Evolutionary conservation across 2,797 vertebrate genomes (phyloP).

Genomic region (Anguilla megastoma): DNA sequence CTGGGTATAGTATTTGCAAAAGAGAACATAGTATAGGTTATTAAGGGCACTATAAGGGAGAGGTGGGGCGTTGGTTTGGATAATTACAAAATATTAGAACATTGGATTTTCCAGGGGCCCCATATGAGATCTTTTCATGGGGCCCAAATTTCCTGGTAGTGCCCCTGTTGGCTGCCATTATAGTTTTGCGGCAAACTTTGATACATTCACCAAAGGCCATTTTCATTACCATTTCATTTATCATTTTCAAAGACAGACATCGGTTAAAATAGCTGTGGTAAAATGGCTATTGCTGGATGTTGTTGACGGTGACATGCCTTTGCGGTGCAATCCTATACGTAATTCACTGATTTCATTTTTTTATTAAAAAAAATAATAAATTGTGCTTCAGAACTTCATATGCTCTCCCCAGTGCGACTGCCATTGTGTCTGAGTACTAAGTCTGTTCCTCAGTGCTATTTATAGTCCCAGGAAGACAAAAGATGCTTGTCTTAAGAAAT

Average conservation of each 20-base stretch:
- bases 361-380: too few species aligned
- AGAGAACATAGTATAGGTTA: background rate
- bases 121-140: background rate
- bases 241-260: background rate
- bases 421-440: background rate
- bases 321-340: background rate
- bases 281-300: background rate
- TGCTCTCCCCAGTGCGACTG: background rate
- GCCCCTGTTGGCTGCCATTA: background rate
- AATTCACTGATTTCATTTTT: background rate
- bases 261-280: background rate
- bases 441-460: background rate
- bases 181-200: background rate
- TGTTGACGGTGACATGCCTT: background rate
- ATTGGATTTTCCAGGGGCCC: background rate
- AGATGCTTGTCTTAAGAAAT: conserved; percentile 3
- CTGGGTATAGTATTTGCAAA: background rate
- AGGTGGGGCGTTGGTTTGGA: too few species aligned
- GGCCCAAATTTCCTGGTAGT: background rate
- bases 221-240: too few species aligned
- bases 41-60: too few species aligned
- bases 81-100: background rate
- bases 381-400: background rate
- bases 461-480: background rate
- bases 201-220: background rate